Evolutionary conservation across 2,113 vertebrate species (phyloP).

Genomic region (Arizona elegans): DNA sequence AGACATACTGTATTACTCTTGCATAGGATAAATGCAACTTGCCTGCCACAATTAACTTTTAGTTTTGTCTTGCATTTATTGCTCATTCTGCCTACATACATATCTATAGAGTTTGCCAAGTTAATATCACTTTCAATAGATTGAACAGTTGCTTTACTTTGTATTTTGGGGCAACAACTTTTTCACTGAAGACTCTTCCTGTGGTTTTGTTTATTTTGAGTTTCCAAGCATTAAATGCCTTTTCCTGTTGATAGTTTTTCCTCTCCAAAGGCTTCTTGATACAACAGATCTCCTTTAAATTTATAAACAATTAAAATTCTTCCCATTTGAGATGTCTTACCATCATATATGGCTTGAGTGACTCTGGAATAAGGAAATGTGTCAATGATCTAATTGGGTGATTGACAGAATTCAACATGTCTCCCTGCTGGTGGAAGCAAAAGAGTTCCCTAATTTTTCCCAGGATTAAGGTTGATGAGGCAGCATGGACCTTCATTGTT

Average conservation of each 20-base stretch:
- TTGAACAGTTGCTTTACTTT: background rate
- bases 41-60: background rate
- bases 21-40: background rate
- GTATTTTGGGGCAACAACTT: background rate
- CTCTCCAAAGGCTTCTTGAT: background rate
- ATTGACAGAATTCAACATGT: background rate
- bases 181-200: background rate
- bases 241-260: background rate
- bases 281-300: background rate
- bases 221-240: background rate
- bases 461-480: background rate
- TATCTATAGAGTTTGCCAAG: background rate
- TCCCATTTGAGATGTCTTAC: background rate
- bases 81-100: background rate
- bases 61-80: background rate
- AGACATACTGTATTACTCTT: background rate
- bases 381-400: background rate
- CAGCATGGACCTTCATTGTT: background rate
- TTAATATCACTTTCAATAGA: background rate
- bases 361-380: background rate
- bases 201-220: background rate
- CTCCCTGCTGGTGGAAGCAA: background rate
- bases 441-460: background rate
- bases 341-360: background rate
- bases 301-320: background rate